A percentile compares a stretch with the other conserved stretches of the same genome.
Conservation (phyloP, 2,888 invertebrate species). For the Crematogaster levior region DNA sequence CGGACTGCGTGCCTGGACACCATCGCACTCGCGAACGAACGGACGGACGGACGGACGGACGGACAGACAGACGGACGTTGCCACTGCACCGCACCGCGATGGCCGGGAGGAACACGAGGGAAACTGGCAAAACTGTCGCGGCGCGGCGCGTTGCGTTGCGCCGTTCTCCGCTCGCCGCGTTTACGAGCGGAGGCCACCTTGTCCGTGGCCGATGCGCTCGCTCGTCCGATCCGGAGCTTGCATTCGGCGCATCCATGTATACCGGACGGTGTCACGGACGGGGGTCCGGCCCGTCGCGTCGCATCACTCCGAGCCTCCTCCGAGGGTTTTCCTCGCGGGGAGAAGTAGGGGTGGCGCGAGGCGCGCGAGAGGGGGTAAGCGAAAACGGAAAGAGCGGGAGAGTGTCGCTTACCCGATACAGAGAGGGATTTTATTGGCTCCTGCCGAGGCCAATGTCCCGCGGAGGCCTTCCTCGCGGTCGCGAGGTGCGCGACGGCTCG, state of each 20-base stretch:
- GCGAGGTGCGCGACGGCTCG: constrained; percentile 35
- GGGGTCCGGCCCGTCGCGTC: constrained; percentile 48
- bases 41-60: constrained; percentile 52
- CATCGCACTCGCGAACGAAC: constrained; percentile 50
- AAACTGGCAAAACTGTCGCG: constrained; percentile 46
- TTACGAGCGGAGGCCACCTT: constrained; percentile 2
- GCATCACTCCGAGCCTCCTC: constrained; percentile 33
- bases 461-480: constrained; percentile 53
- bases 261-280: constrained; percentile 65
- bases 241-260: constrained; percentile 60
- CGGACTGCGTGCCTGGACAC: constrained; percentile 72
- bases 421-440: constrained; percentile 59
- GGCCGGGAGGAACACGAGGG: constrained; percentile 38
- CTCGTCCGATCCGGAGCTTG: constrained; percentile 6
- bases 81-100: constrained; percentile 43
- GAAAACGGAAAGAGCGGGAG: constrained; percentile 50
- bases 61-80: constrained; percentile 53
- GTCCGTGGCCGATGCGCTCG: constrained; percentile 20
- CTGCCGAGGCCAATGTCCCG: constrained; percentile 60
- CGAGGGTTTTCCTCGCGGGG: constrained; percentile 21
- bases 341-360: not conserved
- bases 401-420: constrained; percentile 51
- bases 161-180: not conserved
- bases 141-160: not conserved
- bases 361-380: constrained; percentile 38